Evolutionary conservation across 2,113 vertebrate species (phyloP), one percentile per base, ranked within the genome.

Genomic region (Poeciliopsis prolifica): DNA sequence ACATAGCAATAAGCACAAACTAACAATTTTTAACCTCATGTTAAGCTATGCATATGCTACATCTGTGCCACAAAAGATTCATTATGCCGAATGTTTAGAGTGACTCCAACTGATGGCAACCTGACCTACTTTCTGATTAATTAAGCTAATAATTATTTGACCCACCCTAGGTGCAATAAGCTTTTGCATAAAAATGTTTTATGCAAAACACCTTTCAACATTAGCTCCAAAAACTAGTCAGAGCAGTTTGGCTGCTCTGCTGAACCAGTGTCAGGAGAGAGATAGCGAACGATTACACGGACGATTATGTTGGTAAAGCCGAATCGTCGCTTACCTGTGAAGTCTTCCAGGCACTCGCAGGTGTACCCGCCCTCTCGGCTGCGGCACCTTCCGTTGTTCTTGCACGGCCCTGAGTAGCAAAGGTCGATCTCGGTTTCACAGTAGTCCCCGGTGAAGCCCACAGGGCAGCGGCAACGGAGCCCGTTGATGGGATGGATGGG

Each of bases 391-490:
- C 97, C 98, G 0, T 97, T 94, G 91, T 94, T 93, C 9, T 94
- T 94, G 1, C 97, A 99, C 0, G 98, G 98, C 26, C 92, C 96
- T 1, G 98, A 98, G 91, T 97, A 99, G 93, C 98, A 99, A 48
- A 99, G 96, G 70, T 99, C 96, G 2, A 99, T 96, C 85, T 99
- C 98, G 0, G 97, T 99, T 94, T 99, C 97, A 0, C 98, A 99
- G 91, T 96, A 98, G 92, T 98, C 96, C 0, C 98, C 97, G 0
- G 98, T 97, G 92, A 99, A 99, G 24, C 97, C 98, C 0, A 96
- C 88, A 0, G 97, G 98, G 58, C 98, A 99, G 1, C 98, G 96
- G 93, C 98, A 99, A 22, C 98, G 95, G 80, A 99, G 93, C 5
- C 98, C 97, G 0, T 96, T 97, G 91, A 99, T 95, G 62, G 98